Base-by-base conservation (phyloP, 2,113 vertebrate genomes). In the Cavia porcellus region DNA sequence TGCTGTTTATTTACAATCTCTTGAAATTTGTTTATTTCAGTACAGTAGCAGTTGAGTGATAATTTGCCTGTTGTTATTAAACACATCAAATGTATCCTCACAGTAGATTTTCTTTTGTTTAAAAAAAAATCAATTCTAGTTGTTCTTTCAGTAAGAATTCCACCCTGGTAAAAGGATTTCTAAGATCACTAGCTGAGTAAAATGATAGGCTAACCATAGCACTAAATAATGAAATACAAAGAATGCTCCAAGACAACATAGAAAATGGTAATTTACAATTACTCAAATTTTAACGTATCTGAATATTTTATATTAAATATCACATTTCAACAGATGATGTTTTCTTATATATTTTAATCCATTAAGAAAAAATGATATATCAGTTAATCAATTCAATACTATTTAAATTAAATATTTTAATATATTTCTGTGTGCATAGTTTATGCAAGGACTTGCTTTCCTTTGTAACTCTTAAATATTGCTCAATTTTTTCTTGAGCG, bases 31-130 rank as follows among this genome's bases (percentile, higher is more conserved):
- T 95, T 98, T 96, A 98, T 97, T 79, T 98, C 97, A 97, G 97
- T 98, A 96, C 96, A 97, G 94, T 94, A 98, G 92, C 66, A 96
- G 92, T 96, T 98, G 95, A 98, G 96, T 98, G 97, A 98, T 97
- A 98, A 97, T 98, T 98, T 97, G 98, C 94, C 90, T 98, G 97
- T 96, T 94, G 19, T 85, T 97, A 97, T 91, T 98, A 97, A 94
- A 47, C 97, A 95, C 97, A 97, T 98, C 98, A 98, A 98, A 98
- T 95, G 95, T 97, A 95, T 97, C 95, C 93, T 98, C 97, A 96
- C 90, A 97, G 90, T 92, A 97, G 96, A 89, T 98, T 98, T 98
- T 97, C 95, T 97, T 98, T 98, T 94, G 74, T 94, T 98, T 96
- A 79, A 50, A 79, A 24, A 96, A 97, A 97, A 96, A 83, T 57